phyloP scores from a whole-genome alignment of 1,140 invertebrate species.

The Atta cephalotes region DNA sequence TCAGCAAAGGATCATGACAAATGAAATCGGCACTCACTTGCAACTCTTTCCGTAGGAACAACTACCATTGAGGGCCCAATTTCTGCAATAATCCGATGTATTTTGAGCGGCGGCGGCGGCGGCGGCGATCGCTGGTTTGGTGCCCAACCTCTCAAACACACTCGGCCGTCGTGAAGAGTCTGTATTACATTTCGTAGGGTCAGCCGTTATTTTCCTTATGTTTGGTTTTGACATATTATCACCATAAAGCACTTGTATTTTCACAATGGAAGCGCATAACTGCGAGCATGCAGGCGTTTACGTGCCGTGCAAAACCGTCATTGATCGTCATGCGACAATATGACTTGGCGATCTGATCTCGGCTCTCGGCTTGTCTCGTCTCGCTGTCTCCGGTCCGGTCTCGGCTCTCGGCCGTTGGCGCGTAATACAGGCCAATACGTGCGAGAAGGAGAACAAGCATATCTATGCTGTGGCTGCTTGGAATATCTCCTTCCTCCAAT shows the following conservation, averaged over 20 bases:
- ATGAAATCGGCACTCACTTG: constrained; percentile 85
- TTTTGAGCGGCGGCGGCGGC: constrained; percentile 74
- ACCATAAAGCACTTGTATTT: constrained; percentile 85
- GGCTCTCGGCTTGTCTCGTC: too few species aligned
- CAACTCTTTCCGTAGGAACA: constrained; percentile 92
- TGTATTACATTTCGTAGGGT: constrained; percentile 90
- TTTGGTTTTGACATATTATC: constrained; percentile 92
- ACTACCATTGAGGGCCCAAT: constrained; percentile 91
- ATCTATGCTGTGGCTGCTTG: too few species aligned
- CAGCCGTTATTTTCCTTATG: constrained; percentile 92
- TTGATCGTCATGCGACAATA: constrained; percentile 21
- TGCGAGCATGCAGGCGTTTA: constrained; percentile 79
- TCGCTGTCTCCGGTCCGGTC: too few species aligned
- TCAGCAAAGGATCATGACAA: not conserved
- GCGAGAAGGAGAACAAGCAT: too few species aligned
- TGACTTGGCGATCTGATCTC: not conserved
- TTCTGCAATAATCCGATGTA: constrained; percentile 89
- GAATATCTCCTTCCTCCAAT: too few species aligned
- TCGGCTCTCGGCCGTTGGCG: too few species aligned
- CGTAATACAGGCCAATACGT: too few species aligned
- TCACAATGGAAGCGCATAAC: constrained; percentile 85
- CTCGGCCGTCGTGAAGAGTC: constrained; percentile 89
- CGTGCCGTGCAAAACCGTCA: constrained; percentile 47
- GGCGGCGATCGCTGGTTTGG: constrained; percentile 88
- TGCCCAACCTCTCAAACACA: constrained; percentile 93